Base-by-base conservation (phyloP, 2,113 vertebrate genomes). In the Prolemur simus region DNA sequence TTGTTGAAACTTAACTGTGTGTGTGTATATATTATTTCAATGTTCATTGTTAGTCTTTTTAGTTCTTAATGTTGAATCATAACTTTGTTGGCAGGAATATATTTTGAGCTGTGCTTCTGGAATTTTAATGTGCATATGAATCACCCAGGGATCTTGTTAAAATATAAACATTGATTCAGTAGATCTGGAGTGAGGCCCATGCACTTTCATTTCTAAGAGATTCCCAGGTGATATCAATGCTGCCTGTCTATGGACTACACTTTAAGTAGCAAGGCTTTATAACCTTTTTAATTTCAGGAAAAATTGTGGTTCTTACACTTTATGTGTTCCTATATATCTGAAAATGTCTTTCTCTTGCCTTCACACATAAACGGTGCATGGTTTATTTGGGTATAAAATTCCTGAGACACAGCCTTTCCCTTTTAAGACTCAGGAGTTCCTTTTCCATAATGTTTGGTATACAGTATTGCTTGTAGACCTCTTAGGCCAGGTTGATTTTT, bases 111-210 rank as follows among this genome's bases (percentile, higher is more conserved):
- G 27, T 86, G 73, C 42, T 89, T 78, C 63, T 73, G 88, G 82
- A 86, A 86, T 91, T 78, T 91, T 86, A 63, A 71, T 86, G 49
- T 39, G 47, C 63, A 29, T 80, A 27, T 52, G 81, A 86, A 71
- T 86, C 88, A 91, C 73, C 63, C 71, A 78, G 87, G 73, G 52
- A 71, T 71, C 81, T 86, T 71, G 39, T 91, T 91, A 91, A 69
- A 69, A 86, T 86, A 39, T 42, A 69, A 66, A 78, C 49, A 78
- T 74, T 76, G 87, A 76, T 64, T 76, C 87, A 58, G 66, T 45
- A 76, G 56, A 69, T 74, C 77, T 94, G 68, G 92, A 83, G 56
- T 45, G 68, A 47, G 68, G 37, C 69, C 87, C 87, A 32, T 47
- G 80, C 49, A 10, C 34, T 68, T 68, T 76, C 56, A 37, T 66